Conservation (phyloP, 2,888 invertebrate genomes). For the Ypsolopha sequella region DNA sequence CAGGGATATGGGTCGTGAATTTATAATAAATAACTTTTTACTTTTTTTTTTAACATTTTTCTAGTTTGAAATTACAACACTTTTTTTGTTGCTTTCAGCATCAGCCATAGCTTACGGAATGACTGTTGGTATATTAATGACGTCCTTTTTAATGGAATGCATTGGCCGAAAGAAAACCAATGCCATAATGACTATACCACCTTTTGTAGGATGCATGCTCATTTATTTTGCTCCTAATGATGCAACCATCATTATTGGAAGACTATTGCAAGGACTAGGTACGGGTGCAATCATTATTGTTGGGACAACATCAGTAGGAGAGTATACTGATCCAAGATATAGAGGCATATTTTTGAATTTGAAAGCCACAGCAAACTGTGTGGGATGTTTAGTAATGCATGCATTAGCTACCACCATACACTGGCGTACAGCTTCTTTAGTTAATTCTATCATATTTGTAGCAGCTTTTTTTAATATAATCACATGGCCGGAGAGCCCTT, state of each 20-base stretch:
- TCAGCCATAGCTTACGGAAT: conserved; percentile 25
- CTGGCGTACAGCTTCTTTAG: conserved; percentile 31
- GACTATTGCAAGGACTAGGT: conserved; percentile 27
- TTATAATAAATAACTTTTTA: neutral
- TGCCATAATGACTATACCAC: conserved; percentile 19
- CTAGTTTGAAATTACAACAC: neutral
- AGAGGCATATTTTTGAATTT: conserved; percentile 40
- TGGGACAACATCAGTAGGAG: conserved; percentile 39
- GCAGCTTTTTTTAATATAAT: conserved; percentile 29
- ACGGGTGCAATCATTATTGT: conserved; percentile 24
- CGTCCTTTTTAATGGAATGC: conserved; percentile 29
- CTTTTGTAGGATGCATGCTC: conserved; percentile 27
- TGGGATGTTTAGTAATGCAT: conserved; percentile 30
- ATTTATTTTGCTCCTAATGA: conserved; percentile 25
- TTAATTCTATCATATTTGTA: conserved; percentile 22
- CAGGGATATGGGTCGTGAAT: neutral
- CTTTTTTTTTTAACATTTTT: neutral
- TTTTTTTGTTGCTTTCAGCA: conserved; percentile 18
- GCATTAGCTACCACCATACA: conserved; percentile 21
- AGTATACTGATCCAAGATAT: conserved; percentile 34
- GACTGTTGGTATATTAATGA: conserved; percentile 25
- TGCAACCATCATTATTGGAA: conserved; percentile 23
- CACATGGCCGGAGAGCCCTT: conserved; percentile 71
- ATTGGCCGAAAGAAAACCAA: conserved; percentile 29
- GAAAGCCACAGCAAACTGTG: conserved; percentile 31